Base-by-base conservation (phyloP, 1,140 invertebrate genomes). In the Reticulitermes speratus region DNA sequence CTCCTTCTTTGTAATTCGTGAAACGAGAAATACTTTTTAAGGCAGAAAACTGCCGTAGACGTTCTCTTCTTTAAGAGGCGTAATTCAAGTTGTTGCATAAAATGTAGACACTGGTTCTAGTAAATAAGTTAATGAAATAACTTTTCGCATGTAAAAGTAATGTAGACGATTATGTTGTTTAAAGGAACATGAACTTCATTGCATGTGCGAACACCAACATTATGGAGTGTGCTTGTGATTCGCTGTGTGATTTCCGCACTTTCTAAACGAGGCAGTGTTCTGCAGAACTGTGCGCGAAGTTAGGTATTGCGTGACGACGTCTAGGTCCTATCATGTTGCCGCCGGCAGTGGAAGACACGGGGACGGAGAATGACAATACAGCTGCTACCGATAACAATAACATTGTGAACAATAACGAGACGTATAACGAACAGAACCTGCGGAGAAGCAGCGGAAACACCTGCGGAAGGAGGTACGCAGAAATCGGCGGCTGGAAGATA, bases 401-500 rank as follows among this genome's bases (percentile, higher is more conserved):
- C 45, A 84, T 84, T 38, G 1, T 84, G 3, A 84, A 52, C 48
- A 38, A 52, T 38, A 65, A 38, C 48, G 84, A 65, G 16, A 5
- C n/a, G 44, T 32, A 32, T 25, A 52, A 84, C 45, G 55, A 59
- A 59, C 44, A 23, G 30, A 48, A n/a, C 44, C n/a, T n/a, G 21
- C 59, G 65, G 48, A 83, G 82, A 11, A 84, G 48, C 84, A 38
- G 7, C 45, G 30, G 30, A 3, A 16, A 52, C 84, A 55, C 55
- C 48, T 84, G 84, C 48, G 23, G 45, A 14, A 38, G 84, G 19
- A 19, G 84, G 38, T 84, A 84, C 48, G 84, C 84, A 16, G 84
- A 84, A 45, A 55, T 84, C n/a, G 84, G 84, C n/a, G 30, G 38
- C 23, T 84, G 84, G 84, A 84, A 84, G 84, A 84, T 19, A 19